These are phyloP conservation scores for Apaloderma vittatum DNA, from an alignment of 2,113 vertebrate genomes.

Conservation along the genomic window DNA sequence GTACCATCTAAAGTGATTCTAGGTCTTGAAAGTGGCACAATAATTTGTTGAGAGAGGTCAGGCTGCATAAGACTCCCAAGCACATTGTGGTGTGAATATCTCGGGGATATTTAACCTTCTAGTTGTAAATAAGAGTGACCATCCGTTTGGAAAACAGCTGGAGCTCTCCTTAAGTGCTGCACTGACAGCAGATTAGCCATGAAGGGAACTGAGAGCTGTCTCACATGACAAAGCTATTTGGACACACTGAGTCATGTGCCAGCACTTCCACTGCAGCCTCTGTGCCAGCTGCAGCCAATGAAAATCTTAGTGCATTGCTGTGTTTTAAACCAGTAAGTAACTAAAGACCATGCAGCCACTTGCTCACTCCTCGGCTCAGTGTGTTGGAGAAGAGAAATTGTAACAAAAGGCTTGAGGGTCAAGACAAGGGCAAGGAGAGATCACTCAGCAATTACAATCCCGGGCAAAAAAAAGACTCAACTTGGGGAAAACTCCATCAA, in stretches of 20 bases:
- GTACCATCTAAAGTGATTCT: not conserved
- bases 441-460: too few species aligned
- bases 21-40: not conserved
- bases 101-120: not conserved
- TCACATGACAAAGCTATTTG: not conserved
- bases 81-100: not conserved
- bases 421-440: too few species aligned
- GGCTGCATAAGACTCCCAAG: not conserved
- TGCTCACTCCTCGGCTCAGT: too few species aligned
- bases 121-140: not conserved
- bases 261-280: not conserved
- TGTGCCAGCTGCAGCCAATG: not conserved
- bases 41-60: not conserved
- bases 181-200: not conserved
- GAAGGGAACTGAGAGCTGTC: not conserved
- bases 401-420: too few species aligned
- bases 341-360: too few species aligned
- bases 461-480: too few species aligned
- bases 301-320: not conserved
- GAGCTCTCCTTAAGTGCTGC: not conserved
- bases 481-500: too few species aligned
- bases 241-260: rapidly evolving
- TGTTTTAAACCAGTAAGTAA: too few species aligned
- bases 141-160: not conserved
- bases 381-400: too few species aligned